phyloP scores from a whole-genome alignment of 1,140 invertebrate genomes.

The Monochamus saltuarius region DNA sequence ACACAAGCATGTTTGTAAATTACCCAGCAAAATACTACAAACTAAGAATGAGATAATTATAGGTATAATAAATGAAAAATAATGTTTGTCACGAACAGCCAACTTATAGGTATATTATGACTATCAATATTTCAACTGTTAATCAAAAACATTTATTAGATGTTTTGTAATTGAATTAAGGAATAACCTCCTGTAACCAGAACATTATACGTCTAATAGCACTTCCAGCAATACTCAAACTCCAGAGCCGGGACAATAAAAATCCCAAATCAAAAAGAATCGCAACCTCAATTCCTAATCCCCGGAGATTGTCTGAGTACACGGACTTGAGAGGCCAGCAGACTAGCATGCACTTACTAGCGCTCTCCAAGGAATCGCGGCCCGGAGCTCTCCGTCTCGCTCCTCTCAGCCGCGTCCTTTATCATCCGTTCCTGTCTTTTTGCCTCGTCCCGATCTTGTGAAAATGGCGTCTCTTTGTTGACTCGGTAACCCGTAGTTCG shows the following conservation, averaged over 20 bases:
- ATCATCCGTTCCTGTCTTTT: slow-evolving; percentile 17
- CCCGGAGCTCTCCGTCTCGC: background rate
- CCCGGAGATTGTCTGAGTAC: background rate
- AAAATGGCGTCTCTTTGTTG: slow-evolving; percentile 52
- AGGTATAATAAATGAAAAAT: too few relatives aligned
- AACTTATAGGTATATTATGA: too few relatives aligned
- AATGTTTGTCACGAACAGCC: too few relatives aligned
- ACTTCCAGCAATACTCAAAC: background rate
- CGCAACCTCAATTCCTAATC: slow-evolving; percentile 4
- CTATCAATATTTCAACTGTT: too few relatives aligned
- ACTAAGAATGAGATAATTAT: too few relatives aligned
- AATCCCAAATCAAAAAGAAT: slow-evolving; percentile 6
- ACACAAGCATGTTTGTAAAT: too few relatives aligned
- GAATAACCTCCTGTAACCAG: too few relatives aligned
- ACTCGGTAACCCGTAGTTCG: slow-evolving; percentile 50
- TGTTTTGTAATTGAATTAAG: too few relatives aligned
- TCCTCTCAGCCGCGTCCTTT: background rate
- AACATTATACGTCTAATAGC: background rate
- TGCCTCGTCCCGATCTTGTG: slow-evolving; percentile 32
- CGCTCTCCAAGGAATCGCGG: slow-evolving; percentile 8
- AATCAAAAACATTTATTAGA: too few relatives aligned
- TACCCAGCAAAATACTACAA: too few relatives aligned
- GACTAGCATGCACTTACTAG: slow-evolving; percentile 12
- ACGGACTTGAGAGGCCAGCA: slow-evolving; percentile 7
- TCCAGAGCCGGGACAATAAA: background rate